These are phyloP conservation scores for Hippolais icterina DNA, from an alignment of 2,113 vertebrate genomes.

Conservation along the genomic window DNA sequence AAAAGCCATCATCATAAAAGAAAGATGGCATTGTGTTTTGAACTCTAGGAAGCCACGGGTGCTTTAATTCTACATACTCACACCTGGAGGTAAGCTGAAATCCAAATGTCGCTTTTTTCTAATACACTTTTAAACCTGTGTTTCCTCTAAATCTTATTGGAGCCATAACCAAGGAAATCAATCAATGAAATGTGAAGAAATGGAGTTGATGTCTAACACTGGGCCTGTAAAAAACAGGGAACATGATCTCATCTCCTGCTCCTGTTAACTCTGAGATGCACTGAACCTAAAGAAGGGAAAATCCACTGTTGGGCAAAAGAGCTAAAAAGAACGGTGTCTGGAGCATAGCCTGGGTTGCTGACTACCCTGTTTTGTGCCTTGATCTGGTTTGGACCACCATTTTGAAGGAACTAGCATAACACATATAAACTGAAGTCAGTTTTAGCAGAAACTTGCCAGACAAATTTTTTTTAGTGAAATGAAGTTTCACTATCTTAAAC, in stretches of 20 bases:
- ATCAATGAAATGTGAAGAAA: neutral
- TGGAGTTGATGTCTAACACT: neutral
- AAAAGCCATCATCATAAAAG: neutral
- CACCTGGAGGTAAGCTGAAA: neutral
- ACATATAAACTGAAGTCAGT: neutral
- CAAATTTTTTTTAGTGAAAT: neutral
- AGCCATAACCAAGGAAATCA: neutral
- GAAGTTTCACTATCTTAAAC: neutral
- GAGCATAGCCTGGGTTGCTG: neutral
- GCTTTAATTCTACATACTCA: neutral
- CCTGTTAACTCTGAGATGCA: neutral
- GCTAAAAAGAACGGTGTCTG: neutral
- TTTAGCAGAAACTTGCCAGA: neutral
- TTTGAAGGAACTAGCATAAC: neutral
- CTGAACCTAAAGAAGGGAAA: neutral
- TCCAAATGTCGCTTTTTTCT: neutral
- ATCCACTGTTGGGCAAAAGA: rapidly evolving
- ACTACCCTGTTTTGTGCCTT: neutral
- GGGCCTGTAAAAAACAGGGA: neutral
- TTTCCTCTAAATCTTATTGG: neutral
- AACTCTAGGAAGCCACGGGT: rapidly evolving
- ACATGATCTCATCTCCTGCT: neutral
- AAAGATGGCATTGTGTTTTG: neutral
- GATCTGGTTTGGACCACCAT: neutral
- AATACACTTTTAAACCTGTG: neutral